Base-by-base conservation (phyloP, 2,888 invertebrate genomes). In the Teleogryllus oceanicus region DNA sequence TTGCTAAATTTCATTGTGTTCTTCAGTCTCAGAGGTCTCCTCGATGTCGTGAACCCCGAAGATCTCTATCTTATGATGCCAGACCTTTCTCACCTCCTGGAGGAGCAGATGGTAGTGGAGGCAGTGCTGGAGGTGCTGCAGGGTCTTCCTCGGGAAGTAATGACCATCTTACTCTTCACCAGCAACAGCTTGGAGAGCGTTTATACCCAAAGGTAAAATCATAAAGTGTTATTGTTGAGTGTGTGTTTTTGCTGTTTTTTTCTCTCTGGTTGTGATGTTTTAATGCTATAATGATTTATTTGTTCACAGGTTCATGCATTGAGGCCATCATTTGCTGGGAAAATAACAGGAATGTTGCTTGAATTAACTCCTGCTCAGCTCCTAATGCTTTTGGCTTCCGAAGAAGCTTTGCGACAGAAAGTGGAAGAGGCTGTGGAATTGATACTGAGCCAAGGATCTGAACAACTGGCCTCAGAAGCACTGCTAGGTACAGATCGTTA, bases 361-460 rank as follows among this genome's bases (percentile, higher is more conserved):
- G 98, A 99, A 87, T 88, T 98, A 85, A 94, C 97, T 24, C 96
- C 97, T 1, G 94, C 97, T 8, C 97, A 97, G 87, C 88, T 98
- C 78, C 88, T 98, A 75, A 92, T 96, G 85, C 89, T 99, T 83
- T 88, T 98, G 81, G 96, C 97, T 2, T 96, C 97, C 50, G 98
- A 98, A 86, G 98, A 98, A 84, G 94, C 96, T 11, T 89, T 98
- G 50, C 90, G 96, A 81, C 94, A 94, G 85, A 95, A 96, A 87
- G 97, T 98, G 16, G 96, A 97, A 85, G 98, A 98, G 88, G 98
- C 98, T 50, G 94, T 96, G 85, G 97, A 96, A 85, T 91, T 97
- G 85, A 95, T 97, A 83, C 91, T 94, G 84, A 89, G 90, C 80
- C 91, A 91, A 85, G 87, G 88, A 83, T 89, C 90, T 83, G 90